Conservation (phyloP, 2,797 vertebrate genomes). For the Tadarida brasiliensis region DNA sequence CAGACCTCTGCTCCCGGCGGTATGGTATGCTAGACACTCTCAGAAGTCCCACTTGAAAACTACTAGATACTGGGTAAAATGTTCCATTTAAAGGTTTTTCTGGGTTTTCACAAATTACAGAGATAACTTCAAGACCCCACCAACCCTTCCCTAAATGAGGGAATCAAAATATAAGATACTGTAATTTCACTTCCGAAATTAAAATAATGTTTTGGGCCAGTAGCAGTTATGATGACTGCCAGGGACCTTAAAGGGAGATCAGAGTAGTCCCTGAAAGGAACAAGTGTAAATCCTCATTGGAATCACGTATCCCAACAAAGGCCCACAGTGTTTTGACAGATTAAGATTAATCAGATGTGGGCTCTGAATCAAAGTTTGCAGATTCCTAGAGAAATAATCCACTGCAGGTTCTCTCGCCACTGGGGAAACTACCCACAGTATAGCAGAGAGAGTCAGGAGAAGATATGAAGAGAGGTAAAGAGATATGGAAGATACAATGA, state of each 20-base stretch:
- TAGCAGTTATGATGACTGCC: not conserved
- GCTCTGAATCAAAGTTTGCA: not conserved
- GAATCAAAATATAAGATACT: not conserved
- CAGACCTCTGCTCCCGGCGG: not conserved
- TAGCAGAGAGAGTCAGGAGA: not conserved
- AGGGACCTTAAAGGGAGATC: not conserved
- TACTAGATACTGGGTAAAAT: not conserved
- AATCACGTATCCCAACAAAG: not conserved
- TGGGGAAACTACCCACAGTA: not conserved
- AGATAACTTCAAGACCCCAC: not conserved
- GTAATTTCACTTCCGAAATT: not conserved
- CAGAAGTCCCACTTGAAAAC: not conserved
- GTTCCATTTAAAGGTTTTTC: not conserved
- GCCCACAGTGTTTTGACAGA: not conserved
- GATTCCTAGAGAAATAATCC: not conserved
- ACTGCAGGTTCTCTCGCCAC: not conserved
- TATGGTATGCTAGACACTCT: not conserved
- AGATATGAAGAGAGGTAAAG: not conserved
- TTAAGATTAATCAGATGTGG: not conserved
- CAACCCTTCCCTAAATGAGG: not conserved
- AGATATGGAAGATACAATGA: not conserved
- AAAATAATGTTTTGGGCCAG: not conserved
- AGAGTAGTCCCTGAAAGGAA: not conserved
- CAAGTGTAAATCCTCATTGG: not conserved
- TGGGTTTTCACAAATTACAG: not conserved